Evolutionary conservation across 2,113 vertebrate genomes (phyloP), one percentile per base, ranked within the genome.

Genomic region (Callaeas wilsoni): DNA sequence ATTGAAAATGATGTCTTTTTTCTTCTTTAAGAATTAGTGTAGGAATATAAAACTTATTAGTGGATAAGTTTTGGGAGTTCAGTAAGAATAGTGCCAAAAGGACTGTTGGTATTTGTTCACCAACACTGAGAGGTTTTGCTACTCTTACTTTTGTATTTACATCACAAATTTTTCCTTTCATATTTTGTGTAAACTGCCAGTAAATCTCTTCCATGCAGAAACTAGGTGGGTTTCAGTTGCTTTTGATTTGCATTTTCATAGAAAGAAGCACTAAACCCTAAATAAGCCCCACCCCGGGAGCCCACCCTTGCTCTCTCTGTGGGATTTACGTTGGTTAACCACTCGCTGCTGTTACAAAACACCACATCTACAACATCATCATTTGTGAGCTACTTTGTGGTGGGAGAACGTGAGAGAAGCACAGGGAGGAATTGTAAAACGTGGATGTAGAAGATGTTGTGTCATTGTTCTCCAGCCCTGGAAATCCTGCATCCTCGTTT

Each of bases 271-370:
- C 46, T 78, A 39, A 57, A 16, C 71, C 78, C 83, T 57, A 39
- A n/a, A 30, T 1, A 26, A 74, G 35, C 39, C 62, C 78, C 60
- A 41, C 60, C 82, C 55, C 3, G 10, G 86, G 86, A 98, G 98
- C 97, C 98, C 98, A 98, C 98, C 98, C 96, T 94, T 97, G 95
- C 17, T 89, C 88, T 94, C 93, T 98, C 96, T 97, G 98, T 97
- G 97, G 97, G 96, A 97, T 97, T 96, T 57, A 62, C 27, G 0
- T 94, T 94, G 98, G 98, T 98, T 98, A 98, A 98, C 98, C 98
- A 90, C 98, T 97, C 4, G 5, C 93, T 96, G 94, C 80, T 94
- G 76, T 82, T 93, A 79, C 4, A 96, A 90, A 97, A 96, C 90
- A 62, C 97, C 98, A 96, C 94, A 64, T 89, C 91, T 95, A 93